Percentiles rank a stretch among this genome's conserved stretches.
These are phyloP conservation scores for Geodia barretti DNA, from an alignment of 37 sponge, comb jelly and placozoan species.

Conservation along the genomic window DNA sequence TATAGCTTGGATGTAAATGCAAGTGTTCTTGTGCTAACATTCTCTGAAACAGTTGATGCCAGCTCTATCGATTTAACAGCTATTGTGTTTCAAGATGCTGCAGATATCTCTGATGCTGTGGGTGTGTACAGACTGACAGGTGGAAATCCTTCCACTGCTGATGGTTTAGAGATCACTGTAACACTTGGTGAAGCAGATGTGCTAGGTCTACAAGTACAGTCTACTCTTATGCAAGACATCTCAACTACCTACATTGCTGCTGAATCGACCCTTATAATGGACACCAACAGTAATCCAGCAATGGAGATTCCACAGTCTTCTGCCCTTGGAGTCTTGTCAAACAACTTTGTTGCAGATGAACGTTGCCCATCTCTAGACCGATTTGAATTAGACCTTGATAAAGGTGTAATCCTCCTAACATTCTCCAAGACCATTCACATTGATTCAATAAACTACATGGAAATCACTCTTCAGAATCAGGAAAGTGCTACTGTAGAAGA, in stretches of 20 bases:
- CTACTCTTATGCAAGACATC: constrained; percentile 45
- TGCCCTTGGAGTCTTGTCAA: constrained; percentile 29
- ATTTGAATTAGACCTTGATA: constrained; percentile 78
- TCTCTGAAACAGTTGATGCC: constrained; percentile 66
- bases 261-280: constrained; percentile 37
- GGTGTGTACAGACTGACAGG: constrained; percentile 59
- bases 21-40: constrained; percentile 53
- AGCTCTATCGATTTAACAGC: constrained; percentile 25
- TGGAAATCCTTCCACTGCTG: constrained; percentile 9
- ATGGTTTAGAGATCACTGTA: constrained; percentile 47
- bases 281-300: constrained; percentile 56
- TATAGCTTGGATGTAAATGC: constrained; percentile 67
- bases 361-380: constrained; percentile 40
- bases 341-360: constrained; percentile 55
- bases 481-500: background rate
- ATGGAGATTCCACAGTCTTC: constrained; percentile 13
- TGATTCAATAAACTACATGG: constrained; percentile 31
- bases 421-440: constrained; percentile 75
- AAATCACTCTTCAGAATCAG: constrained; percentile 65
- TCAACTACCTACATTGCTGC: constrained; percentile 57
- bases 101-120: constrained; percentile 8
- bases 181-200: constrained; percentile 46
- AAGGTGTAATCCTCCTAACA: constrained; percentile 64
- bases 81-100: constrained; percentile 57
- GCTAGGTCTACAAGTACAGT: constrained; percentile 53